phyloP scores from a whole-genome alignment of 1,140 invertebrate species.

The Panulirus ornatus region DNA sequence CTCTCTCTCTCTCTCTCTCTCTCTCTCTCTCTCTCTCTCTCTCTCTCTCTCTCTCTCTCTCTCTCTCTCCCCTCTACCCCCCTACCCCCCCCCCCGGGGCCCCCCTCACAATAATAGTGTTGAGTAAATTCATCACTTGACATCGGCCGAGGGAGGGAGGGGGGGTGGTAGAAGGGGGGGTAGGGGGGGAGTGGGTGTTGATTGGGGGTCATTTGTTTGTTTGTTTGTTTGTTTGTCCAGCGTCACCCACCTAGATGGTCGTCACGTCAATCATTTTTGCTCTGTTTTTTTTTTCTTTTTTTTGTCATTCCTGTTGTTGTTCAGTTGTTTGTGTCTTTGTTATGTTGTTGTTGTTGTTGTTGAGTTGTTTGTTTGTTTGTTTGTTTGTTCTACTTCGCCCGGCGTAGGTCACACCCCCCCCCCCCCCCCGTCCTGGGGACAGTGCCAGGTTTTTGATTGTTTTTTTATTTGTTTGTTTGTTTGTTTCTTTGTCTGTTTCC shows the following conservation, averaged over 20 bases:
- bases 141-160: no score
- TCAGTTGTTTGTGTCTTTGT: not conserved
- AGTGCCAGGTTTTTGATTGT: not conserved
- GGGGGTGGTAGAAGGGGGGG: no score
- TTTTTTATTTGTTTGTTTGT: no score
- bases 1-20: conserved; percentile 24
- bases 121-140: no score
- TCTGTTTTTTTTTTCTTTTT: not conserved
- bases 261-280: no score
- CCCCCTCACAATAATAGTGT: no score
- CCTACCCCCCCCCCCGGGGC: not conserved
- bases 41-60: not conserved
- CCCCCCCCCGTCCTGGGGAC: not conserved
- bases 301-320: not conserved
- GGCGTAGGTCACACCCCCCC: not conserved
- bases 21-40: conserved; percentile 22
- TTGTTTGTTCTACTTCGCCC: not conserved
- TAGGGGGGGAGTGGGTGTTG: no score
- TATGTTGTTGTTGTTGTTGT: not conserved
- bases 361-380: not conserved
- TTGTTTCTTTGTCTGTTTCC: no score
- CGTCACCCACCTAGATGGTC: no score
- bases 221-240: no score
- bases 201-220: no score
- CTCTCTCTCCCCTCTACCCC: not conserved